These are phyloP conservation scores for Lepidurus packardi DNA, from an alignment of 1,140 invertebrate species.

Conservation along the genomic window DNA sequence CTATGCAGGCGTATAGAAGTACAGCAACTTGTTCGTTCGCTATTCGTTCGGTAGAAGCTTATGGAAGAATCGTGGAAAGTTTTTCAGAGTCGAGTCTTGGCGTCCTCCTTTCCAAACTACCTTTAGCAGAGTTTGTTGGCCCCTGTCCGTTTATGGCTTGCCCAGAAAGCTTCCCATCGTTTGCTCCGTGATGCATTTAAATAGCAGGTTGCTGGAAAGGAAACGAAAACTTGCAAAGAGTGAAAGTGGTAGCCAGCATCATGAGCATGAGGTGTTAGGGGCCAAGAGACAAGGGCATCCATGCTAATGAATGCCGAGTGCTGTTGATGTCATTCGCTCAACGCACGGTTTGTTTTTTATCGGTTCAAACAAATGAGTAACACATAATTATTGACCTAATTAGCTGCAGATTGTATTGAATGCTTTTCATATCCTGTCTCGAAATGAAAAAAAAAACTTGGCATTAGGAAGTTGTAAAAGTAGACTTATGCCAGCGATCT, in stretches of 20 bases:
- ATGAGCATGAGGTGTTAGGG: neutral
- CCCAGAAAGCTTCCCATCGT: neutral
- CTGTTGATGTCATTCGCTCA: neutral
- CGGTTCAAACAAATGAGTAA: too few species aligned
- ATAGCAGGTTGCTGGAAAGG: neutral
- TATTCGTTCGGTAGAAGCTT: too few species aligned
- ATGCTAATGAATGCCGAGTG: neutral
- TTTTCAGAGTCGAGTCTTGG: neutral
- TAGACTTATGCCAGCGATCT: neutral
- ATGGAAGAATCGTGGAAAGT: neutral
- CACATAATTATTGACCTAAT: neutral
- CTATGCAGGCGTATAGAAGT: neutral
- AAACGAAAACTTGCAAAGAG: neutral
- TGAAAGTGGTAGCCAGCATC: neutral
- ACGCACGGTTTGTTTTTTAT: neutral
- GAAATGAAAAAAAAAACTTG: neutral
- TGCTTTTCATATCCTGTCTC: neutral
- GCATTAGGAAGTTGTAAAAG: too few species aligned
- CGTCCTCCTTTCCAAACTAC: neutral
- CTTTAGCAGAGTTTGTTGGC: neutral
- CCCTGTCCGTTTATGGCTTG: neutral
- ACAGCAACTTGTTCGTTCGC: too few species aligned
- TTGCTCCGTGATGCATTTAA: neutral
- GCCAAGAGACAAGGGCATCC: constrained; percentile 13
- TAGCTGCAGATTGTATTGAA: neutral